Conservation (phyloP, 2,888 invertebrate species). For the Teleogryllus oceanicus region DNA sequence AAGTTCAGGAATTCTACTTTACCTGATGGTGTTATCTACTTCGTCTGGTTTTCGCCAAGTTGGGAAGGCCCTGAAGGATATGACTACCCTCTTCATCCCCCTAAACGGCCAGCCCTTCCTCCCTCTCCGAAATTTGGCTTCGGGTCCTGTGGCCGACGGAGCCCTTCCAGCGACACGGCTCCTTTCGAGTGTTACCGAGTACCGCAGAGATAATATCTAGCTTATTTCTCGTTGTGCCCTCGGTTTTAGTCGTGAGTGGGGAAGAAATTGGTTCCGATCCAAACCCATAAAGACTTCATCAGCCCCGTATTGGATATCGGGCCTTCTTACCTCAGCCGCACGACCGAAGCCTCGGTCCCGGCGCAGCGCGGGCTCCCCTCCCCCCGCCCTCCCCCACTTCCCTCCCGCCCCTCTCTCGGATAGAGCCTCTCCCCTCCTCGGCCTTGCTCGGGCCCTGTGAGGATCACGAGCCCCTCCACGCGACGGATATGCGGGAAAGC, state of each 20-base stretch:
- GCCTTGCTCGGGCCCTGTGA: no score
- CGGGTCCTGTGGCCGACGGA: no score
- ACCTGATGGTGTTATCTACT: no score
- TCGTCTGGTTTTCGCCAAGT: no score
- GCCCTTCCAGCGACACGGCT: no score
- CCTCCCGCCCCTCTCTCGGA: no score
- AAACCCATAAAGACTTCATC: constrained; percentile 18
- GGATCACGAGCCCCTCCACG: neutral
- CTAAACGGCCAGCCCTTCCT: no score
- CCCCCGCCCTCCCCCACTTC: neutral
- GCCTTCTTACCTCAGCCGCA: neutral
- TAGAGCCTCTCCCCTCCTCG: no score
- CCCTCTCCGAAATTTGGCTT: no score
- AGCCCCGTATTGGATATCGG: constrained; percentile 10
- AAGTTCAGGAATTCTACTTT: no score
- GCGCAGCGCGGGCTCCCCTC: neutral
- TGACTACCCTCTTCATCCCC: no score
- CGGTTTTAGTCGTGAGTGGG: constrained; percentile 18
- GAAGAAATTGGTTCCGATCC: constrained; percentile 18
- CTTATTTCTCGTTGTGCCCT: neutral
- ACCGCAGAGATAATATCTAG: neutral
- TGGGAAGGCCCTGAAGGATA: no score
- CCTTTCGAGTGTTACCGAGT: neutral
- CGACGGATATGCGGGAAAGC: neutral
- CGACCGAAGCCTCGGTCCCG: neutral